Evolutionary conservation across 2,888 invertebrate species (phyloP), one percentile per base, ranked within the genome.

Genomic region (Cantharis rustica): DNA sequence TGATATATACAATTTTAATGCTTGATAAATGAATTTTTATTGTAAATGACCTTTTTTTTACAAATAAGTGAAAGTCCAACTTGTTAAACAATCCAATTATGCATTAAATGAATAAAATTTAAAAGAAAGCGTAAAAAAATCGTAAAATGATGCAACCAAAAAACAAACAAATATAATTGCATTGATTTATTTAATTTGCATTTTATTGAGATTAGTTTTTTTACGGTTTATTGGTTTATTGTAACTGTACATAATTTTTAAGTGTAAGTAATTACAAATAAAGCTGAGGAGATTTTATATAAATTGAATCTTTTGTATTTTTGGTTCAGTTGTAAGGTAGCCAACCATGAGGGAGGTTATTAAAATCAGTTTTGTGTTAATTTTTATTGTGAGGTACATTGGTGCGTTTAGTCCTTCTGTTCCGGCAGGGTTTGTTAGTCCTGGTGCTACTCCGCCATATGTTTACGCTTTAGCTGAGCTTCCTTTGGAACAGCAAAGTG

Each of bases 81-180:
- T 74, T 69, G 20, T 27, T 20, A 61, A 64, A 26, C 23, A 47
- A 66, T 16, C 61, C 26, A 47, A 16, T 74, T 70, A 66, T 69
- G 74, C 74, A 63, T 27, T 74, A 70, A 74, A 70, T 70, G 61
- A 47, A 17, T 70, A 73, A 74, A 70, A 74, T 63, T 74, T 66
- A 64, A 75, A 68, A 71, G 75, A 75, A 75, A 75, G 75, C 75
- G 75, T 66, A 75, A 75, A 75, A 71, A 71, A 23, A 62, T 47
- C 61, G 20, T 61, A 71, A 73, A 70, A 31, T 75, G 71, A 71
- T 71, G 74, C 69, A 74, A 74, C 66, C 63, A 61, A 68, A 62
- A 62, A 10, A 68, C 71, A 70, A 70, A 66, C 75, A 74, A 31
- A 31, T 13, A 47, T 47, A 47, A 47, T 47, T 47, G 47, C 47